phyloP scores from a whole-genome alignment of 1,140 invertebrate genomes.

The Drosophila suzukii region DNA sequence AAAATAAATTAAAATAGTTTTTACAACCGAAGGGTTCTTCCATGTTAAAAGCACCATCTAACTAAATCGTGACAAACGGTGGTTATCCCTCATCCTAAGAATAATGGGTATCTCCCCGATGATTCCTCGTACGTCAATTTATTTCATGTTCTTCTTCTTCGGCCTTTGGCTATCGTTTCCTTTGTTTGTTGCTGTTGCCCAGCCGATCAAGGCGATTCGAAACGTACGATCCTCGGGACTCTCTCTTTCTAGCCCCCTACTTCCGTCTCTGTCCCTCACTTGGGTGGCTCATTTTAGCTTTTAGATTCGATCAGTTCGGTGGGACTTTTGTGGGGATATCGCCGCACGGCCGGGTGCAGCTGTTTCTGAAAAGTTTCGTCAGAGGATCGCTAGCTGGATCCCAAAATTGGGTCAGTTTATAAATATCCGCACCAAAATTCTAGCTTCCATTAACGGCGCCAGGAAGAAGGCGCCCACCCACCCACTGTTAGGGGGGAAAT shows the following conservation, averaged over 20 bases:
- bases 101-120: slow-evolving; percentile 6
- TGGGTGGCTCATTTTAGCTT: slow-evolving; percentile 5
- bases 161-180: slow-evolving; percentile 30
- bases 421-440: slow-evolving; percentile 63
- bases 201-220: slow-evolving; percentile 15
- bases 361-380: slow-evolving; percentile 57
- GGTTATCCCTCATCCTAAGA: neutral
- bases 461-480: slow-evolving; percentile 46
- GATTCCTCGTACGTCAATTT: neutral
- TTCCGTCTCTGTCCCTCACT: neutral
- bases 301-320: neutral
- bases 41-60: too few relatives aligned
- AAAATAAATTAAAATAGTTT: too few relatives aligned
- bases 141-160: neutral
- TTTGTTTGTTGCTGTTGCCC: slow-evolving; percentile 31
- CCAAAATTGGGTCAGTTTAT: slow-evolving; percentile 72
- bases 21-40: too few relatives aligned
- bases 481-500: neutral
- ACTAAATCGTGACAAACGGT: neutral
- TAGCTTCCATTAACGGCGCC: slow-evolving; percentile 56
- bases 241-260: neutral
- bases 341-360: slow-evolving; percentile 39
- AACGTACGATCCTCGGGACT: slow-evolving; percentile 24
- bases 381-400: slow-evolving; percentile 63
- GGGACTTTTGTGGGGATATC: slow-evolving; percentile 23